phyloP scores from a whole-genome alignment of 2,113 vertebrate species.

The Aramus guarauna region DNA sequence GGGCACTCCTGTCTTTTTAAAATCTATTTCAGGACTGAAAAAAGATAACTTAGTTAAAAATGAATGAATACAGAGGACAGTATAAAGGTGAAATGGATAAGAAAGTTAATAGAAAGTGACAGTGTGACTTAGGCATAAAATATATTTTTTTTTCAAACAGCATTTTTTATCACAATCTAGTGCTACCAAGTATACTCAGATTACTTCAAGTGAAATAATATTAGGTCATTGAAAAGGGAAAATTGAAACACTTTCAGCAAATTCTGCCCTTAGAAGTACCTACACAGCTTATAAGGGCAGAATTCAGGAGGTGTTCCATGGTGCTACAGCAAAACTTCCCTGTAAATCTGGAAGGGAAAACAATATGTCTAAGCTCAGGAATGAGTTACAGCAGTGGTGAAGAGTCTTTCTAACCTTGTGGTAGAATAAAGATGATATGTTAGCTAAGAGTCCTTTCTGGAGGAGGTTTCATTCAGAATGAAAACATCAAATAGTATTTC shows the following conservation, averaged over 20 bases:
- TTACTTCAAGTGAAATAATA: conserved; percentile 35
- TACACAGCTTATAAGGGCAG: neutral
- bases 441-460: neutral
- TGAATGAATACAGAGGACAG: conserved; percentile 50
- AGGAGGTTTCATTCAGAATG: neutral
- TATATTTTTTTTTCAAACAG: conserved; percentile 37
- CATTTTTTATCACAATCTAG: conserved; percentile 50
- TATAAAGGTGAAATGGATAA: conserved; percentile 53
- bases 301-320: neutral
- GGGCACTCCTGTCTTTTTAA: conserved; percentile 10
- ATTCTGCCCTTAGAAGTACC: neutral
- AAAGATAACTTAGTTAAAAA: conserved; percentile 55
- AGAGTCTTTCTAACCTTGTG: neutral
- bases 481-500: neutral
- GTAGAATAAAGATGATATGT: neutral
- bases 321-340: neutral
- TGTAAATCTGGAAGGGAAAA: neutral
- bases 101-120: conserved; percentile 64
- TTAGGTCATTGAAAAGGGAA: neutral
- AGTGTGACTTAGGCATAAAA: conserved; percentile 59
- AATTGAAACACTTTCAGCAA: neutral
- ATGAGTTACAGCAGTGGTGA: neutral
- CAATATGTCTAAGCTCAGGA: neutral
- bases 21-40: conserved; percentile 31
- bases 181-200: conserved; percentile 7